Conservation (phyloP, 2,888 invertebrate genomes). For the Heliconius sara region DNA sequence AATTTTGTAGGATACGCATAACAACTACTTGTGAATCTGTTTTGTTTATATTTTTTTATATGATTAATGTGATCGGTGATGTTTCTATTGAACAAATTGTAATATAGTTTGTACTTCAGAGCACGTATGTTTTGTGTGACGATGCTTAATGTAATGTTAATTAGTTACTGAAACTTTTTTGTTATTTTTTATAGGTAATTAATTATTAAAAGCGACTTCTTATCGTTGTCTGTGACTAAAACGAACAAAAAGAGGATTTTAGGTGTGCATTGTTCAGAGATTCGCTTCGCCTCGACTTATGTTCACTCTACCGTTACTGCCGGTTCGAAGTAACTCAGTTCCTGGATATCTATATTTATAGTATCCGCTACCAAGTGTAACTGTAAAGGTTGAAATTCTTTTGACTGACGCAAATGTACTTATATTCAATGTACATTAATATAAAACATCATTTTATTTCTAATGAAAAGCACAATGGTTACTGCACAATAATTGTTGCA, state of each 20-base stretch:
- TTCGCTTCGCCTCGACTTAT: slow-evolving; percentile 17
- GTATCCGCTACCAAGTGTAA: neutral
- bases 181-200: slow-evolving; percentile 46
- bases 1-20: slow-evolving; percentile 73
- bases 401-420: slow-evolving; percentile 29
- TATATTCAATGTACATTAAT: slow-evolving; percentile 8
- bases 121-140: slow-evolving; percentile 44
- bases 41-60: slow-evolving; percentile 49
- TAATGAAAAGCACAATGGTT: slow-evolving; percentile 48
- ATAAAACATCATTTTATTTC: slow-evolving; percentile 37
- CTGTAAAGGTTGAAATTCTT: slow-evolving; percentile 10
- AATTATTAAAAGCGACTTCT: slow-evolving; percentile 34
- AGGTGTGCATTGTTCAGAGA: slow-evolving; percentile 3
- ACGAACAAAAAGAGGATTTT: slow-evolving; percentile 35
- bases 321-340: neutral
- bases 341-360: slow-evolving; percentile 1
- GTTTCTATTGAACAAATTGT: slow-evolving; percentile 47
- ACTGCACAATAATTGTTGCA: slow-evolving; percentile 51
- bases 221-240: slow-evolving; percentile 27
- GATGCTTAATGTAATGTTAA: slow-evolving; percentile 41
- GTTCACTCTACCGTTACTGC: slow-evolving; percentile 9
- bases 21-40: slow-evolving; percentile 70
- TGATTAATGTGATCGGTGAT: slow-evolving; percentile 41
- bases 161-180: slow-evolving; percentile 45
- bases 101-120: slow-evolving; percentile 41